Evolutionary conservation across 2,113 vertebrate species (phyloP).

Genomic region (Rhinogobius similis): DNA sequence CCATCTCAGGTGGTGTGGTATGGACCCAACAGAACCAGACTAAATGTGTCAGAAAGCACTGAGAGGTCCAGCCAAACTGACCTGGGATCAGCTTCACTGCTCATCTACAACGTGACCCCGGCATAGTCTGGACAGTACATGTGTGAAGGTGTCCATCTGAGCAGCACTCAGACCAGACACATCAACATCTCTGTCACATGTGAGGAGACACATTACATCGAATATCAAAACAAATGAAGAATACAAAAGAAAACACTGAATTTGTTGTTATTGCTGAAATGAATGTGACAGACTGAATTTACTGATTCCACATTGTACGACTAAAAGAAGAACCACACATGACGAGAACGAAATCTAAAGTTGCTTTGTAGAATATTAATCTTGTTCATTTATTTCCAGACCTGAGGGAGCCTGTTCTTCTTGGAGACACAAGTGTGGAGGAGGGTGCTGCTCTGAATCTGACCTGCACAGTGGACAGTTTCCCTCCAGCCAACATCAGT

Average conservation of each 20-base stretch:
- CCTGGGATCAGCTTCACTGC: background rate
- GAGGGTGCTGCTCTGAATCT: constrained; percentile 25
- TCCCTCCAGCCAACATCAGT: constrained; percentile 25
- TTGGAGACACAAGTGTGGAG: background rate
- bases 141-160: constrained; percentile 37
- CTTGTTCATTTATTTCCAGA: constrained; percentile 23
- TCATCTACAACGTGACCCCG: background rate
- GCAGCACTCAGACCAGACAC: background rate
- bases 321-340: too few species aligned
- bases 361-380: too few species aligned
- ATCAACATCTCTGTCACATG: constrained; percentile 22
- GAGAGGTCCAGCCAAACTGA: background rate
- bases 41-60: constrained; percentile 4
- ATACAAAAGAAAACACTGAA: too few species aligned
- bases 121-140: constrained; percentile 43
- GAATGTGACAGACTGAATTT: too few species aligned
- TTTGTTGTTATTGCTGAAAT: too few species aligned
- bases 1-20: constrained; percentile 35
- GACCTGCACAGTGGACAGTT: constrained; percentile 40
- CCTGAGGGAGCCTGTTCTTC: constrained; percentile 16
- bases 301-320: too few species aligned
- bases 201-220: constrained; percentile 27
- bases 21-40: background rate
- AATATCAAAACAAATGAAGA: background rate
- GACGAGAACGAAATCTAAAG: too few species aligned